Evolutionary conservation across 2,888 invertebrate species (phyloP).

Genomic region (Augiades crinisus): DNA sequence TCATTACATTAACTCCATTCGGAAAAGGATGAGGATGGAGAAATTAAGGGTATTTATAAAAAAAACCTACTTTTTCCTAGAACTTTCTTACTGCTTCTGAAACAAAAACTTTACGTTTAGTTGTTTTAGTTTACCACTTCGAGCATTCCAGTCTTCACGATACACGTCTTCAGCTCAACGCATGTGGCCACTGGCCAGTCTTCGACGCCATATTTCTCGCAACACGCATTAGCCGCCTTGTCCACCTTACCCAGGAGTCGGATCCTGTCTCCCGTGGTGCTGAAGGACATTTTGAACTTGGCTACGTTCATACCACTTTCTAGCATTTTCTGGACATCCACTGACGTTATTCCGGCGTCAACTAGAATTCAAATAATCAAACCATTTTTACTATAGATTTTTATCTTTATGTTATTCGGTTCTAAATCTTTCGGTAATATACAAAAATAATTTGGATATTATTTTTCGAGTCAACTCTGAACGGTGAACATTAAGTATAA

Average conservation of each 20-base stretch:
- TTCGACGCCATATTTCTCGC: constrained; percentile 43
- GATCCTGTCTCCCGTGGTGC: constrained; percentile 42
- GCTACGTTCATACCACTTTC: constrained; percentile 72
- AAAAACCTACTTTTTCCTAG: no score
- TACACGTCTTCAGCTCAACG: constrained; percentile 48
- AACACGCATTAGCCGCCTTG: constrained; percentile 35
- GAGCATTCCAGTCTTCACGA: constrained; percentile 46
- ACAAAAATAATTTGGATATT: no score
- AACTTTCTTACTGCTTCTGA: no score
- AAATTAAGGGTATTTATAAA: no score
- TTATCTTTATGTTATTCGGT: no score
- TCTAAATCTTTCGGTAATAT: no score
- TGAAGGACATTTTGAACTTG: constrained; percentile 45
- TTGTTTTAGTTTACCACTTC: constrained; percentile 28
- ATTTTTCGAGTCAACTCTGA: no score
- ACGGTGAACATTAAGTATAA: no score
- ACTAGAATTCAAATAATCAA: constrained; percentile 36
- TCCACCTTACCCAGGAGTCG: constrained; percentile 37
- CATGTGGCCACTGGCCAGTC: constrained; percentile 50
- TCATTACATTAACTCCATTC: no score
- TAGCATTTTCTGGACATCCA: constrained; percentile 70
- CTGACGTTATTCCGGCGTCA: constrained; percentile 42
- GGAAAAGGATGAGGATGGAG: no score
- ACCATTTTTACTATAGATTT: no score
- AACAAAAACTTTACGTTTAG: no score